Evolutionary conservation across 2,888 invertebrate species (phyloP), one percentile per base, ranked within the genome.

Genomic region (Eustalomyia histrio): DNA sequence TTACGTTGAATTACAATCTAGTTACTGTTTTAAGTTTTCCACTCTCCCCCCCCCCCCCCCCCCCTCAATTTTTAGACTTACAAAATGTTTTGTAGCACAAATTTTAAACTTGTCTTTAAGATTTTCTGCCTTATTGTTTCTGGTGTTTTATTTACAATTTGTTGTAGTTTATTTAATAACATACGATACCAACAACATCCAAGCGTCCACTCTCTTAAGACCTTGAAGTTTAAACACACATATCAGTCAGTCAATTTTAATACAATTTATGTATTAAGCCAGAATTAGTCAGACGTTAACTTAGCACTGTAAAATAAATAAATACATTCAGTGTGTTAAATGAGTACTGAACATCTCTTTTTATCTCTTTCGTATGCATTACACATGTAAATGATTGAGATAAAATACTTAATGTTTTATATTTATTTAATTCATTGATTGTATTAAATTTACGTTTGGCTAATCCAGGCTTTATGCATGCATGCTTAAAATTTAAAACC

Each of bases 191-290:
- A 24, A 24, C 29, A 10, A 39, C 39, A 39, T 14, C 12, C 29
- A 39, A 6, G n/a, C 14, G 43, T 47, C 71, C 80, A 58, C 63
- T 80, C 80, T 76, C 76, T 76, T 80, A 80, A 80, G 80, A 68
- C 80, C 80, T 80, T 80, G 80, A 80, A 64, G 50, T 69, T 63
- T n/a, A 71, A 29, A 29, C 29, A 67, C 29, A 74, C 14, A 57
- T 24, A 53, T 35, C 61, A 57, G 53, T 68, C 69, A 52, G 57
- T 18, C 39, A 17, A 10, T 35, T 29, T 29, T 7, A 33, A 14
- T n/a, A 4, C n/a, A 39, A 39, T 33, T 55, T 39, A 74, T 64
- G 64, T 73, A 57, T 60, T 64, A n/a, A n/a, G n/a, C n/a, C n/a
- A n/a, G n/a, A n/a, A n/a, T n/a, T n/a, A n/a, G n/a, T n/a, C n/a